Conservation (phyloP, 2,888 invertebrate species). For the Byasa hedistus region DNA sequence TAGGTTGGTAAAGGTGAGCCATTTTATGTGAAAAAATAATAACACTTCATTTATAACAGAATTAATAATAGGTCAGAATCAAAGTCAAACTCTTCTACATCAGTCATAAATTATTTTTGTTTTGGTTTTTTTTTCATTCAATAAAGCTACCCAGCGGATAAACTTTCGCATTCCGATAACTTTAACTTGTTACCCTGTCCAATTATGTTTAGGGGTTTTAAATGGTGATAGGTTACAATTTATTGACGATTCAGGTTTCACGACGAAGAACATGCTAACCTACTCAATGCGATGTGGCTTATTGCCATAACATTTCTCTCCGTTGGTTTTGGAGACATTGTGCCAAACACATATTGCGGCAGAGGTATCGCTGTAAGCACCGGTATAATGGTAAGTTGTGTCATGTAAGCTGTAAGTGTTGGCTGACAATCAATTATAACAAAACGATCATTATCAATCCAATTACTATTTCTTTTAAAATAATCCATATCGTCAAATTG, state of each 20-base stretch:
- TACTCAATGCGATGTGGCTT: constrained; percentile 99
- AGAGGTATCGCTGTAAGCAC: constrained; percentile 99
- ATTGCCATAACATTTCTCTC: constrained; percentile 99
- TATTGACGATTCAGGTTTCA: constrained; percentile 90
- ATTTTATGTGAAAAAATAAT: constrained; percentile 70
- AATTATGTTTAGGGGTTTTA: constrained; percentile 40
- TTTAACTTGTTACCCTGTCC: neutral
- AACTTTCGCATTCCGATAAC: neutral
- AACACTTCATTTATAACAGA: constrained; percentile 52
- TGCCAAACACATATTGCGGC: constrained; percentile 99
- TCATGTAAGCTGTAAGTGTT: constrained; percentile 65
- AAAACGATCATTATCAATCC: neutral
- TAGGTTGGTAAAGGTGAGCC: constrained; percentile 78
- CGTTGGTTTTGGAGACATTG: constrained; percentile 99
- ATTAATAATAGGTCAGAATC: constrained; percentile 54
- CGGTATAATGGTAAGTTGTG: constrained; percentile 97
- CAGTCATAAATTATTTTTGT: constrained; percentile 35
- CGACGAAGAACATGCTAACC: constrained; percentile 98
- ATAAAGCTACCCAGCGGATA: neutral
- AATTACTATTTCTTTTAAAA: neutral
- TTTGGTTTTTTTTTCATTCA: constrained; percentile 1
- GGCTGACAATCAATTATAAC: constrained; percentile 54
- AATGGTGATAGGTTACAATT: constrained; percentile 69
- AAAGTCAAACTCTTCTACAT: constrained; percentile 77
- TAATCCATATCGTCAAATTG: constrained; percentile 33